These are phyloP conservation scores for Lithobates sylvaticus DNA, from an alignment of 2,797 vertebrate species.

Conservation along the genomic window DNA sequence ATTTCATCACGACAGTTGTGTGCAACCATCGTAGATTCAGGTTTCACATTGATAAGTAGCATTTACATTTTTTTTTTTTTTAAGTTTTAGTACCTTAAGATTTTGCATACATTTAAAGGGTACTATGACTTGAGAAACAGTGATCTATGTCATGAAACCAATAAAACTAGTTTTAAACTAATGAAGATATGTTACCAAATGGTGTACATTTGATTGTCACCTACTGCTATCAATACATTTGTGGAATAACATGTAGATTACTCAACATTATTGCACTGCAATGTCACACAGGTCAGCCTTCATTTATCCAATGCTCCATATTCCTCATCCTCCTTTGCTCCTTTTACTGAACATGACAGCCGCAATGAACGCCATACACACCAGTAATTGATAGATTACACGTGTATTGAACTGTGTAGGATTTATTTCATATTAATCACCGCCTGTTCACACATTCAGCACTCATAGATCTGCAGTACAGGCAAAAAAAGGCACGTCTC, in stretches of 20 bases:
- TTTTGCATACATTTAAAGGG: too few relatives aligned
- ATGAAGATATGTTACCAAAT: too few relatives aligned
- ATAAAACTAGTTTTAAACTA: too few relatives aligned
- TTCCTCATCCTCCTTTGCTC: background rate
- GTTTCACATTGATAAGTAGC: too few relatives aligned
- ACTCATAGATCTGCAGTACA: background rate
- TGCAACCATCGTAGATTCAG: too few relatives aligned
- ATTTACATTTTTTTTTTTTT: too few relatives aligned
- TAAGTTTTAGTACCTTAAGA: too few relatives aligned
- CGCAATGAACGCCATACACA: too few relatives aligned
- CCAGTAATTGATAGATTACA: slow-evolving; percentile 23
- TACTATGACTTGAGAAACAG: too few relatives aligned
- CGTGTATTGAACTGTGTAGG: slow-evolving; percentile 1
- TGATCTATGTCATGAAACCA: too few relatives aligned
- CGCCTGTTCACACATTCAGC: slow-evolving; percentile 6
- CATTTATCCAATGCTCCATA: background rate
- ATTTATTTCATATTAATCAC: slow-evolving; percentile 15
- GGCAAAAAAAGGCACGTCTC: slow-evolving; percentile 10
- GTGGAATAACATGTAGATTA: background rate
- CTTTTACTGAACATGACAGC: background rate
- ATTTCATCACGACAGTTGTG: too few relatives aligned
- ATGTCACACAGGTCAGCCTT: background rate
- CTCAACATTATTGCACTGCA: background rate
- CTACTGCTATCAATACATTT: background rate
- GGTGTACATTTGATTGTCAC: background rate